Base-by-base conservation (phyloP, 2,888 invertebrate genomes). In the Bruchidius siliquastri region DNA sequence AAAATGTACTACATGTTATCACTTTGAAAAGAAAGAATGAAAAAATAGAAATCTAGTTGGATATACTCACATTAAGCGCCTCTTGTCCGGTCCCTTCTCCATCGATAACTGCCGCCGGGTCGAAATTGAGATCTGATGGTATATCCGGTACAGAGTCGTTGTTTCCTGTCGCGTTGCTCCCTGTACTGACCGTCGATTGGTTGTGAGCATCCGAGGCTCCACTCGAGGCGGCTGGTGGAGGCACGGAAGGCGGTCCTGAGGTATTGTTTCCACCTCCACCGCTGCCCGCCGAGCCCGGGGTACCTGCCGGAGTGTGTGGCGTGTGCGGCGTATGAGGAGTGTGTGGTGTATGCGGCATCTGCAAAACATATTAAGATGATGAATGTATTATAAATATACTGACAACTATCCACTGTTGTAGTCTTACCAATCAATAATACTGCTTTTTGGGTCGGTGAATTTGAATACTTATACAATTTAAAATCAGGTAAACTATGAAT, bases 61-160 rank as follows among this genome's bases (percentile, higher is more conserved):
- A 26, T 22, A 49, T 0, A 76, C 95, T 94, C 88, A 97, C 97
- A 89, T 97, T 97, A 81, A 97, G 90, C 79, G 93, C 93, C 87
- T 96, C 96, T 84, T 93, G 93, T 68, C 91, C 90, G 77, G 94
- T 93, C 80, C 95, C 95, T 87, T 96, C 96, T 74, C 96, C 96
- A 82, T 96, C 96, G 83, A 97, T 96, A 81, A 96, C 95, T 78
- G 96, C 94, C 79, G 96, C 94, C 67, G 97, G 96, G 88, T 97
- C 97, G 85, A 97, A 97, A 87, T 95, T 95, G 83, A 96, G 90
- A 87, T 96, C 96, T 72, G 94, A 94, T 77, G 95, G 95, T 82
- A 95, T 91, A 87, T 94, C 94, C 79, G 93, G 92, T 80, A 93
- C 91, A 74, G 85, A 82, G 21, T 71, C 70, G 69, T 79, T 79